These are phyloP conservation scores for Cyanoderma ruficeps DNA, from an alignment of 2,113 vertebrate species.

Conservation along the genomic window DNA sequence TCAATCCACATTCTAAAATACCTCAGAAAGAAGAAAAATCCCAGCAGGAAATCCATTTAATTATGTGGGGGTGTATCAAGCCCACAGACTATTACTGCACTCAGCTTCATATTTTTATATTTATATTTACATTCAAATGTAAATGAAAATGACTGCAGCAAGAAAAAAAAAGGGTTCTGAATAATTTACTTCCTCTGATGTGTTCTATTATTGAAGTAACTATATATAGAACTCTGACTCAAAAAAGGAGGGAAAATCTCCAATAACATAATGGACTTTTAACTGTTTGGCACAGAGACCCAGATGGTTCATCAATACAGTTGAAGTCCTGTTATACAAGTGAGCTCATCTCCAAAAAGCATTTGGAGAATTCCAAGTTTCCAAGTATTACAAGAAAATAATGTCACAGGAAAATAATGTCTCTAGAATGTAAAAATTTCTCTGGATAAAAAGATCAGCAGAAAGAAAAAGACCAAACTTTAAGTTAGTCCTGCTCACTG, in stretches of 20 bases:
- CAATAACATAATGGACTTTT: not conserved
- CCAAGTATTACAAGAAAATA: not conserved
- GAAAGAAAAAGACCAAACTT: not conserved
- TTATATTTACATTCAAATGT: constrained; percentile 11
- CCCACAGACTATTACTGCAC: constrained; percentile 25
- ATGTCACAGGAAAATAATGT: not conserved
- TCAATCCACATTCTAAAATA: constrained; percentile 7
- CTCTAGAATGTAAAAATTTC: not conserved
- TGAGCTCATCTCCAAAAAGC: not conserved
- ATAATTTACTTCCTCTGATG: not conserved
- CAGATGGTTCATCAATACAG: not conserved
- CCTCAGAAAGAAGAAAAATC: constrained; percentile 46
- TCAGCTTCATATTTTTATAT: constrained; percentile 29
- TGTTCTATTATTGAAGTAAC: not conserved
- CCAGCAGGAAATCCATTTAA: constrained; percentile 57
- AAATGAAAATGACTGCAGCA: not conserved
- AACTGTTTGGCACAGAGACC: not conserved
- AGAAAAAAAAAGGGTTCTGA: not conserved
- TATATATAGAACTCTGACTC: not conserved
- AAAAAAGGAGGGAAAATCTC: not conserved
- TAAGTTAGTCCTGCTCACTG: not conserved
- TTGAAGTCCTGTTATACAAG: not conserved
- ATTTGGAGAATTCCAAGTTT: not conserved
- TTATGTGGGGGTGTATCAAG: constrained; percentile 38
- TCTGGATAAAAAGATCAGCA: not conserved